Evolutionary conservation across 2,113 vertebrate species (phyloP), one percentile per base, ranked within the genome.

Genomic region (Sinocyclocheilus maitianheensis): DNA sequence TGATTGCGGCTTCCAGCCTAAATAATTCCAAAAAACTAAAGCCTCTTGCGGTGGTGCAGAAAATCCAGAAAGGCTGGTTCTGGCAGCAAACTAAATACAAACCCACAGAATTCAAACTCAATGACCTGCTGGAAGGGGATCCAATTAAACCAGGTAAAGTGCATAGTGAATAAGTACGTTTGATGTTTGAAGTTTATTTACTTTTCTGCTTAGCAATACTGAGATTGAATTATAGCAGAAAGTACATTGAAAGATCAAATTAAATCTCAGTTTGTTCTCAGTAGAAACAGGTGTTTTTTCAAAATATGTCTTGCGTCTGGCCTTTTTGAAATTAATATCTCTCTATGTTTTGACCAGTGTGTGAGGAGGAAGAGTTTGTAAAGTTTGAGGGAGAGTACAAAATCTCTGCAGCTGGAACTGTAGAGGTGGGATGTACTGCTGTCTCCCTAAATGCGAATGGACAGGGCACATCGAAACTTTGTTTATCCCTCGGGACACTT

Each of bases 61-160:
- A 99, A 91, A 95, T 93, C 86, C 96, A 91, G 26, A 94, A 90
- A 71, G 84, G 89, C 37, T 97, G 96, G 97, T 94, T 94, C 87
- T 99, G 98, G 97, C 97, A 99, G 91, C 95, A 89, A 71, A 94
- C 96, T 24, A 98, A 96, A 87, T 99, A 99, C 91, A 94, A 95
- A 22, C 94, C 96, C 26, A 95, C 97, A 30, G 93, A 95, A 24
- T 95, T 97, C 89, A 96, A 90, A 34, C 92, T 99, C 46, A 93
- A 90, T 40, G 94, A 99, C 90, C 89, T 99, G 86, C 92, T 99
- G 83, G 91, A 88, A 26, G 96, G 94, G 13, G 93, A 93, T 63
- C 9, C 11, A 13, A 87, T 88, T 37, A 7, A 84, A 62, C 81
- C 82, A 89, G 87, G 88, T 88, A 76, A 34, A 71, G 16, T 72